Base-by-base conservation (phyloP, 1,140 invertebrate species). In the Aphaenogaster floridana region DNA sequence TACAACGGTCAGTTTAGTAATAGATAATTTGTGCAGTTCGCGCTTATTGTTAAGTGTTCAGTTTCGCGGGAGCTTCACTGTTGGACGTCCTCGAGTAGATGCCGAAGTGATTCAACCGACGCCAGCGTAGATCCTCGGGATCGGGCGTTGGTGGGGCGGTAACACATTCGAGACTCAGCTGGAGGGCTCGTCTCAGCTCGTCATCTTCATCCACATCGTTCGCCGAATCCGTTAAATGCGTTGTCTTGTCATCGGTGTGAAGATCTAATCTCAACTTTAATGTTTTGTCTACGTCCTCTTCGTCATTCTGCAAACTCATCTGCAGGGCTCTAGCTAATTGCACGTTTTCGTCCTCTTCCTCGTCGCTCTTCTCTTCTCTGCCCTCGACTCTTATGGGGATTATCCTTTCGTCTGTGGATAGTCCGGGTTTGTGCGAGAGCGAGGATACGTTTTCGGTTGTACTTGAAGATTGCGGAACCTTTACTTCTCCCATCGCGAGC, bases 91-190 rank as follows among this genome's bases (percentile, higher is more conserved):
- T 92, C 0, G 93, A 79, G 9, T 91, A 88, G 66, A 92, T 88
- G 39, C 89, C 87, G 50, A 91, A 91, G 28, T 91, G 87, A 69
- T 88, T 89, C 36, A 95, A 85, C 11, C 93, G 92, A 54, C 92
- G 89, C 92, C 94, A 95, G 45, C 93, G 93, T 9, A 94, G 42
- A 74, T 95, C 94, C 39, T 95, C 95, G 13, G 93, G 93, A 90
- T 95, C 95, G 5, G 94, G 94, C 6, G 94, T 95, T 11, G 94
- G 91, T 45, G 95, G 94, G 54, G 94, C 91, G 6, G 93, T 94
- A 3, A 94, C 93, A 59, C 96, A 96, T 87, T 96, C 96, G 54
- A 96, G 94, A 91, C 96, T 96, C 88, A 96, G 93, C 81, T 95
- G 94, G 15, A 96, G 91, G 2, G 96, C 96, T 90, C 94, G 95